Evolutionary conservation across 2,888 invertebrate species (phyloP).

Genomic region (Colostygia pectinataria): DNA sequence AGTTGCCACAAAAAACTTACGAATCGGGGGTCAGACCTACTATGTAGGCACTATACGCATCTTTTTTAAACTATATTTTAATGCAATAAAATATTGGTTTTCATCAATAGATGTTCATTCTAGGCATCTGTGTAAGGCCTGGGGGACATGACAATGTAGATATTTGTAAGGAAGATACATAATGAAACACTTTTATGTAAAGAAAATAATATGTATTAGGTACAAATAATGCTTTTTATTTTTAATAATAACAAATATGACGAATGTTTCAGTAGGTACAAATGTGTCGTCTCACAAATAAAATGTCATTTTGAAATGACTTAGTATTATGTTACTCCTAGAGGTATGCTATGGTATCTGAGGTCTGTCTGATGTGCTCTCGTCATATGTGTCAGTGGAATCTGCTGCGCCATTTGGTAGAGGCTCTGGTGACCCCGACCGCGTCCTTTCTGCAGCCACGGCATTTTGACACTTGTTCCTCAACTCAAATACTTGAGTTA

Average conservation of each 20-base stretch:
- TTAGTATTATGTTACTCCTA: too few species aligned
- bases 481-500: conserved; percentile 96
- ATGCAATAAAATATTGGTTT: too few species aligned
- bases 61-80: too few species aligned
- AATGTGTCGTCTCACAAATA: conserved; percentile 2
- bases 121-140: too few species aligned
- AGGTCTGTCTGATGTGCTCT: conserved; percentile 58
- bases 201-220: conserved; percentile 12
- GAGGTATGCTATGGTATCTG: conserved; percentile 64
- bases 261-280: conserved; percentile 11
- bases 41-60: too few species aligned
- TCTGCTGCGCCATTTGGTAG: conserved; percentile 66
- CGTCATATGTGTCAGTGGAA: conserved; percentile 46
- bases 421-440: conserved; percentile 56
- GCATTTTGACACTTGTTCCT: conserved; percentile 86
- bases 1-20: too few species aligned
- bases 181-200: conserved; percentile 4
- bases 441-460: conserved; percentile 48
- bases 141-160: too few species aligned
- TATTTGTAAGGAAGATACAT: too few species aligned
- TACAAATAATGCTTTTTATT: conserved; percentile 20
- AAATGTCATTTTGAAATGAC: not conserved
- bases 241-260: conserved; percentile 15
- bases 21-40: too few species aligned
- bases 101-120: too few species aligned